Percentiles rank a stretch among this genome's conserved stretches.
These are phyloP conservation scores for Pangasius sanitwongsei DNA, from an alignment of 2,797 vertebrate species.

Conservation along the genomic window DNA sequence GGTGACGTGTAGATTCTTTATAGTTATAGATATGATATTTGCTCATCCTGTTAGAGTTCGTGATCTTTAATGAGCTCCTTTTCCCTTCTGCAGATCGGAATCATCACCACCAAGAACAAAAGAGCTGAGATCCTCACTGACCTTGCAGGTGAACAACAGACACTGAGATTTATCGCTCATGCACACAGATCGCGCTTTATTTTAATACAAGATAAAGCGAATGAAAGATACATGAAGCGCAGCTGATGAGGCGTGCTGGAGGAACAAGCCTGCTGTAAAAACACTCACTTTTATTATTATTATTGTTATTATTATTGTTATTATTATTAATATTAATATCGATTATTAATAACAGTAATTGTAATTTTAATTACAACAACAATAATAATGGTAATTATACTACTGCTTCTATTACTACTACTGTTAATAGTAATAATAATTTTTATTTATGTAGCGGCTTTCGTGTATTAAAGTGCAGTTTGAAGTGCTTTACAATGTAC, in stretches of 20 bases:
- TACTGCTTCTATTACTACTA: not conserved
- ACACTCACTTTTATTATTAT: not conserved
- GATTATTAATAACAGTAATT: not conserved
- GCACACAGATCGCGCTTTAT: too few relatives aligned
- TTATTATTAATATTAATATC: not conserved
- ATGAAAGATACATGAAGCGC: not conserved
- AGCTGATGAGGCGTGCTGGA: too few relatives aligned
- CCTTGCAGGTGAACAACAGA: constrained; percentile 82
- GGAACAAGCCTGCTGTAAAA: not conserved
- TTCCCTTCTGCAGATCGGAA: constrained; percentile 79
- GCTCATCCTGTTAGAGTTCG: not conserved
- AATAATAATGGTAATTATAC: not conserved
- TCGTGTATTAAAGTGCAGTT: not conserved
- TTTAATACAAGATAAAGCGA: not conserved
- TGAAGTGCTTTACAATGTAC: not conserved
- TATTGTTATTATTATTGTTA: not conserved
- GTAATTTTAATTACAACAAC: not conserved
- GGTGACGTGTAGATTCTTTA: constrained; percentile 71
- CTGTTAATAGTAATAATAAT: not conserved
- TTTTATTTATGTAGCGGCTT: not conserved
- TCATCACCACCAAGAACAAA: constrained; percentile 94
- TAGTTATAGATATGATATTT: not conserved
- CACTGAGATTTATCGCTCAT: not conserved
- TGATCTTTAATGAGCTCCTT: not conserved
- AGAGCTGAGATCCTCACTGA: constrained; percentile 96